These are phyloP conservation scores for Cataglyphis altisquamis DNA, from an alignment of 2,888 invertebrate genomes.

Conservation along the genomic window DNA sequence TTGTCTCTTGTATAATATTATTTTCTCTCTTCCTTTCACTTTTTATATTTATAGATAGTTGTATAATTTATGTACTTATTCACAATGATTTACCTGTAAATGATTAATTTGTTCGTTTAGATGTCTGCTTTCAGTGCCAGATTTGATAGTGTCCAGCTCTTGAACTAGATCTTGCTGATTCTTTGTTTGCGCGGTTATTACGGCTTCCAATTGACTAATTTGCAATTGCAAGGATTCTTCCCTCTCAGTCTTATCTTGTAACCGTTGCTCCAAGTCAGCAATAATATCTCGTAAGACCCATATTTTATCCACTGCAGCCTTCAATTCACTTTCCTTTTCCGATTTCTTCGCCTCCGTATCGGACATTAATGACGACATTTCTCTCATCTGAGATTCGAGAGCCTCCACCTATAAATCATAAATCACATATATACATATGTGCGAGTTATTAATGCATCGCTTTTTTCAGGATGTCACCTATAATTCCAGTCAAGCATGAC, in stretches of 20 bases:
- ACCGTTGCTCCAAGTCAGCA: conserved; percentile 91
- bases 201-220: conserved; percentile 87
- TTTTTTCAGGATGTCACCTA: conserved; percentile 43
- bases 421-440: neutral
- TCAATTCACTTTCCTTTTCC: conserved; percentile 90
- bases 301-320: conserved; percentile 92
- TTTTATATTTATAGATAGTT: neutral
- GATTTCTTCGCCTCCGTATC: conserved; percentile 89
- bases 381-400: conserved; percentile 91
- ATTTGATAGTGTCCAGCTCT: conserved; percentile 87
- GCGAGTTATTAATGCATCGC: conserved; percentile 12
- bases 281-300: conserved; percentile 92
- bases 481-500: conserved; percentile 53
- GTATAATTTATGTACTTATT: neutral
- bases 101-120: conserved; percentile 86
- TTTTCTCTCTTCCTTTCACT: neutral
- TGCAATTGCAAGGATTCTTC: conserved; percentile 89
- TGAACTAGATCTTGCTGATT: conserved; percentile 88
- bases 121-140: conserved; percentile 86
- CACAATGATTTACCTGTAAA: conserved; percentile 85
- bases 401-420: conserved; percentile 90
- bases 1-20: neutral
- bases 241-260: conserved; percentile 89
- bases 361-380: conserved; percentile 89
- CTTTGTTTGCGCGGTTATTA: conserved; percentile 88